Evolutionary conservation across 2,797 vertebrate genomes (phyloP).

Genomic region (Arnoldichthys spilopterus): DNA sequence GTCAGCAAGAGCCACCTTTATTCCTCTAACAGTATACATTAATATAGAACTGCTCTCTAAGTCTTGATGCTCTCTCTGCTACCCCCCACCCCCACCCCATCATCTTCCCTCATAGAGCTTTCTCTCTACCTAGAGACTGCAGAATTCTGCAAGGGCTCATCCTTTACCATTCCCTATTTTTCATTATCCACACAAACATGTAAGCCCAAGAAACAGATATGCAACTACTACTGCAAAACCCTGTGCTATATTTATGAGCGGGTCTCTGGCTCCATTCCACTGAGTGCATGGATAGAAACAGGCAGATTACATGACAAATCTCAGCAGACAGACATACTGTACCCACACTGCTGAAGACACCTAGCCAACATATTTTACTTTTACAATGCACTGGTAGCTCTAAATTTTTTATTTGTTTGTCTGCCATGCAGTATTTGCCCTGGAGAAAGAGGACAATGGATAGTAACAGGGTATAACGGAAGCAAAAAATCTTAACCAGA

Average conservation of each 20-base stretch:
- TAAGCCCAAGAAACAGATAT: conserved; percentile 11
- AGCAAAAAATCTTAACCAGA: neutral
- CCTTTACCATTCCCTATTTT: conserved; percentile 42
- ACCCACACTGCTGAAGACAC: conserved; percentile 13
- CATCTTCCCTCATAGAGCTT: conserved; percentile 21
- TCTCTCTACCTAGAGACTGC: conserved; percentile 28
- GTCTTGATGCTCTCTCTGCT: conserved; percentile 19
- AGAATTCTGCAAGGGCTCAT: conserved; percentile 34
- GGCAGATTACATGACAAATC: conserved; percentile 16
- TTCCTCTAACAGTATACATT: conserved; percentile 21
- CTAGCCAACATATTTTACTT: conserved; percentile 25
- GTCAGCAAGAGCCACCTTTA: conserved; percentile 15
- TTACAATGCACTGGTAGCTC: conserved; percentile 21
- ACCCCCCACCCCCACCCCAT: conserved; percentile 26
- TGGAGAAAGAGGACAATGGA: conserved; percentile 24
- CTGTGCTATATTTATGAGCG: conserved; percentile 47
- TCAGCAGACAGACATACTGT: conserved; percentile 12
- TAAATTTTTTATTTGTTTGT: conserved; percentile 19
- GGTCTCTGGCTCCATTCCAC: conserved; percentile 25
- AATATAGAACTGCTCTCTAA: conserved; percentile 28
- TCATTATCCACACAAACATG: conserved; percentile 48
- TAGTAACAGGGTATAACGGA: neutral
- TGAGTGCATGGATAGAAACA: conserved; percentile 27
- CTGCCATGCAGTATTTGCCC: conserved; percentile 21
- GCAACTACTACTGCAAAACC: conserved; percentile 42